A percentile compares a stretch with the other conserved stretches of the same genome.
phyloP scores from a whole-genome alignment of 2,113 vertebrate genomes.

The Chaetodon trifascialis region DNA sequence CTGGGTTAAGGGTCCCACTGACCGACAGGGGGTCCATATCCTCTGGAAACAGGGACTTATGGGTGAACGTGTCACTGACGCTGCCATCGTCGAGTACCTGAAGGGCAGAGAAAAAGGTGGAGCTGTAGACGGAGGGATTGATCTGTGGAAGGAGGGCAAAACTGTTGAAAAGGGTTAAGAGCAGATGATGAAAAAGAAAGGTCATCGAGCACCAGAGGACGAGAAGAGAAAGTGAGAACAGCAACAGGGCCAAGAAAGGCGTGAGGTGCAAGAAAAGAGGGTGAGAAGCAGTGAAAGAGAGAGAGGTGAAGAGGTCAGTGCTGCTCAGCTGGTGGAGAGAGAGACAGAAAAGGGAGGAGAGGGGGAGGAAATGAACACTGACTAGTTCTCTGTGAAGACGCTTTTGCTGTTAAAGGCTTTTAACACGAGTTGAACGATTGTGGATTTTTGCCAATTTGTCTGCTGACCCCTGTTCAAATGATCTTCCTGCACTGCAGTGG shows the following conservation, averaged over 20 bases:
- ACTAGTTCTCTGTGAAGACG: constrained; percentile 16
- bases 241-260: constrained; percentile 7
- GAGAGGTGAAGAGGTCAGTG: neutral
- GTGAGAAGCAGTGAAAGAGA: constrained; percentile 28
- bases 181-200: constrained; percentile 22
- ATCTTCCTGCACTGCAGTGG: neutral
- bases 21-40: constrained; percentile 89
- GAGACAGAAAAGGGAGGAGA: neutral
- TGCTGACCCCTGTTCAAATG: constrained; percentile 42
- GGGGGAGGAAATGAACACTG: constrained; percentile 18
- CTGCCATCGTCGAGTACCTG: constrained; percentile 88
- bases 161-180: neutral
- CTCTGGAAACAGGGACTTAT: constrained; percentile 87
- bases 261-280: constrained; percentile 6
- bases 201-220: neutral
- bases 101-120: neutral
- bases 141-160: neutral
- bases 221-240: constrained; percentile 27
- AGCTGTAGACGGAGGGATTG: neutral
- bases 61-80: constrained; percentile 86
- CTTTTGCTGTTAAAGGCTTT: constrained; percentile 12
- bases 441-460: constrained; percentile 35
- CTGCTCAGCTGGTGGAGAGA: constrained; percentile 1
- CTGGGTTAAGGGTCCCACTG: constrained; percentile 77
- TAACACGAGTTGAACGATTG: neutral